A percentile compares a stretch with the other conserved stretches of the same genome.
Conservation (phyloP, 2,888 invertebrate genomes). For the Netelia fuscicornis region DNA sequence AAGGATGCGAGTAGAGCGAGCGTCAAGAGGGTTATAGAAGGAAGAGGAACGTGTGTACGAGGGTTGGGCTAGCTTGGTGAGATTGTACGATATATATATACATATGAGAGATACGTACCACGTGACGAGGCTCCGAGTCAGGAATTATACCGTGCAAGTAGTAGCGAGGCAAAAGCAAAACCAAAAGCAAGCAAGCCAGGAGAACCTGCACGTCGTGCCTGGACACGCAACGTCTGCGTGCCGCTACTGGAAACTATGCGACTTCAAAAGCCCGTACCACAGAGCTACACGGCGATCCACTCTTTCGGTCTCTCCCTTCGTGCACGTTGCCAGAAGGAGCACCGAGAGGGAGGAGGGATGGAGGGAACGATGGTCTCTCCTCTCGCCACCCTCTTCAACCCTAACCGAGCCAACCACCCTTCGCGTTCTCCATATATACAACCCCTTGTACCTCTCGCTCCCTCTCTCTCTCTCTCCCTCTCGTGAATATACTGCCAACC, state of each 20-base stretch:
- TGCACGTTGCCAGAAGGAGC: constrained; percentile 32
- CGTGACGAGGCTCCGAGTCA: constrained; percentile 44
- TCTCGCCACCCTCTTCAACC: constrained; percentile 35
- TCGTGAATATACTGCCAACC: constrained; percentile 72
- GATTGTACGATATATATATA: constrained; percentile 15
- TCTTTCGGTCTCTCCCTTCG: constrained; percentile 29
- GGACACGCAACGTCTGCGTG: constrained; percentile 83
- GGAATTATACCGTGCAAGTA: constrained; percentile 50
- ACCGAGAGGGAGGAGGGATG: constrained; percentile 1
- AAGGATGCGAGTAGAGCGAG: constrained; percentile 8
- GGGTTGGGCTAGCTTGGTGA: neutral
- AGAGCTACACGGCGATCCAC: constrained; percentile 7
- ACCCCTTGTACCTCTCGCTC: constrained; percentile 48
- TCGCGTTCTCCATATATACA: neutral
- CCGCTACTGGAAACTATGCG: constrained; percentile 79
- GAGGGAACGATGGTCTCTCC: constrained; percentile 5
- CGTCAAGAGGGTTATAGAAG: neutral
- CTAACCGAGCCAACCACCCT: neutral
- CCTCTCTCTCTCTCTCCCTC: constrained; percentile 30
- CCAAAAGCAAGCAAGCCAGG: constrained; percentile 37
- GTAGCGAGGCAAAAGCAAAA: neutral
- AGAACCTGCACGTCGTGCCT: constrained; percentile 67
- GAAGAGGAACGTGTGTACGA: constrained; percentile 35
- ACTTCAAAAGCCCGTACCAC: constrained; percentile 79
- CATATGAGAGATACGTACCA: neutral